phyloP scores from a whole-genome alignment of 2,888 invertebrate species.

The Deroplatys truncata region DNA sequence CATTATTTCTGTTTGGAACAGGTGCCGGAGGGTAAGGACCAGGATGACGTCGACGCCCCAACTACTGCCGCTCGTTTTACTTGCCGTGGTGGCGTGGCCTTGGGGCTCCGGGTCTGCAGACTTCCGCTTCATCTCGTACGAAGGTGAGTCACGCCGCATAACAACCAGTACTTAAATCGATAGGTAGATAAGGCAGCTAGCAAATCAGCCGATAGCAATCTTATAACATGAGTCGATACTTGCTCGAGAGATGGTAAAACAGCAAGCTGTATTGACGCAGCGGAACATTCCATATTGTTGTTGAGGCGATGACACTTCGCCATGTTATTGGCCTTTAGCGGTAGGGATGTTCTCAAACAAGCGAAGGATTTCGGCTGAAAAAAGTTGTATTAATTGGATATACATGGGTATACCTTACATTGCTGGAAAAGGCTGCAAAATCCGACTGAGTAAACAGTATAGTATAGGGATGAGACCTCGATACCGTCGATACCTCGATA shows the following conservation, averaged over 20 bases:
- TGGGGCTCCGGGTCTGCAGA: constrained; percentile 36
- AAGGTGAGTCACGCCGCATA: constrained; percentile 35
- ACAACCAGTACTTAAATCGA: background rate
- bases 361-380: too few relatives aligned
- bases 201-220: background rate
- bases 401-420: too few relatives aligned
- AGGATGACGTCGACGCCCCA: background rate
- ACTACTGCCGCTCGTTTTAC: constrained; percentile 6
- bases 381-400: too few relatives aligned
- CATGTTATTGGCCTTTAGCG: too few relatives aligned
- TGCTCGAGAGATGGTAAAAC: background rate
- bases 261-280: background rate
- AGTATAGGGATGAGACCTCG: too few relatives aligned
- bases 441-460: too few relatives aligned
- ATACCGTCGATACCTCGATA: too few relatives aligned
- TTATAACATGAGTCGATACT: background rate
- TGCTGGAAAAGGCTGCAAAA: too few relatives aligned
- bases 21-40: background rate
- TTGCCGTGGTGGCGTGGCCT: constrained; percentile 30
- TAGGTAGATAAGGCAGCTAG: background rate
- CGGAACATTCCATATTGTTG: too few relatives aligned
- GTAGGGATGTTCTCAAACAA: too few relatives aligned
- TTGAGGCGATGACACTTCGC: too few relatives aligned
- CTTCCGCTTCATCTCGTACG: constrained; percentile 39
- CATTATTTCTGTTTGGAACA: background rate